Conservation (phyloP, 2,113 vertebrate species). For the Shinisaurus crocodilurus region DNA sequence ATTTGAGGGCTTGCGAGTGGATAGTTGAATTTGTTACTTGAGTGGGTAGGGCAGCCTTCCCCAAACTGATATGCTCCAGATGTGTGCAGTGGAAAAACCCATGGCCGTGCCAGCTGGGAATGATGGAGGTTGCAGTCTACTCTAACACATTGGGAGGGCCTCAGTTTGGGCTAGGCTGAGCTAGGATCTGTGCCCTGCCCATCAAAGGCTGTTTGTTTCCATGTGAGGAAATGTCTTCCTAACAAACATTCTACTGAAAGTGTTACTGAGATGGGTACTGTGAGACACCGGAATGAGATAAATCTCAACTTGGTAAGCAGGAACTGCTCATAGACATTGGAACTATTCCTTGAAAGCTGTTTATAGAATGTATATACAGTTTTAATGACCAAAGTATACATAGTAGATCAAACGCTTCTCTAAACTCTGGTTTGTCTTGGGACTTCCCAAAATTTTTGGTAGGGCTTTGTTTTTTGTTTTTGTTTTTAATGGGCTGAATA, state of each 20-base stretch:
- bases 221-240: neutral
- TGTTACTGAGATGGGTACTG: neutral
- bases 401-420: neutral
- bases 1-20: neutral
- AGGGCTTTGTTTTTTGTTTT: no score
- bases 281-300: no score
- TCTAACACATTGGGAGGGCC: no score
- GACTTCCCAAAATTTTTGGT: neutral
- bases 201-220: neutral
- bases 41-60: no score
- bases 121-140: no score
- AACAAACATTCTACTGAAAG: neutral
- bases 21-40: neutral
- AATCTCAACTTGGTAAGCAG: neutral
- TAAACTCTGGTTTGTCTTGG: neutral
- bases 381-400: neutral
- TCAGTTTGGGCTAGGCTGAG: no score
- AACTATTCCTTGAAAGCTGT: neutral
- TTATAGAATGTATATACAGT: neutral
- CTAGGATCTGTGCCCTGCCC: neutral
- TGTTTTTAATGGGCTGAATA: neutral
- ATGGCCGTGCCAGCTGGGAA: no score
- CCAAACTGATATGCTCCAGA: no score
- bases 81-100: no score
- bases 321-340: neutral